A percentile compares a stretch with the other conserved stretches of the same genome.
Evolutionary conservation across 2,113 vertebrate species (phyloP).

Genomic region (Pyrgilauda ruficollis): DNA sequence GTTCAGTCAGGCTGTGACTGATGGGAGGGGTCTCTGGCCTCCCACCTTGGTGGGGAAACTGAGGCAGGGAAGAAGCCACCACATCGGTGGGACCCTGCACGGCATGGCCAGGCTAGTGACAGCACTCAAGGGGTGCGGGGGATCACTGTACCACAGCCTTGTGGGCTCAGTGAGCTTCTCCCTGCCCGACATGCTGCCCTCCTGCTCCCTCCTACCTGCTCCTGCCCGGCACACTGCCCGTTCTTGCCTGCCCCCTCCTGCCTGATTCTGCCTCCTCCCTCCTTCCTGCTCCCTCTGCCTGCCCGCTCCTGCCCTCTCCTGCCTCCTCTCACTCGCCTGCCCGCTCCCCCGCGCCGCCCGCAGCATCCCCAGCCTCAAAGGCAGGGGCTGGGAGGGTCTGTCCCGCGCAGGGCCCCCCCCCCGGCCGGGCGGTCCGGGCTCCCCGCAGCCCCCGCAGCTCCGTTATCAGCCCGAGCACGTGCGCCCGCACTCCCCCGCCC

Average conservation of each 20-base stretch:
- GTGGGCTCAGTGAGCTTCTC: neutral
- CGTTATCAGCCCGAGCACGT: conserved; percentile 38
- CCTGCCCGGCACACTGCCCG: neutral
- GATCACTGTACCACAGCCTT: neutral
- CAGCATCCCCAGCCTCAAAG: neutral
- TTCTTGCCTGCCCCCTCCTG: neutral
- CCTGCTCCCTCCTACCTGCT: neutral
- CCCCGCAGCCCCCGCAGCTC: neutral
- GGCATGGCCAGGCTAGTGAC: neutral
- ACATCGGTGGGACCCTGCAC: accelerated
- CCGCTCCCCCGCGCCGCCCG: neutral
- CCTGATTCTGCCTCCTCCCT: neutral
- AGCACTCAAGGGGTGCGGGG: neutral
- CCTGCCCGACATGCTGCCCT: neutral
- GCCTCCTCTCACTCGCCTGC: neutral
- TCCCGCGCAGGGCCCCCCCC: neutral
- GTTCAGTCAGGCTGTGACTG: neutral
- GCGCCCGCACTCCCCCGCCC: neutral
- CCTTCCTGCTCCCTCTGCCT: neutral
- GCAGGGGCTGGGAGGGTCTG: neutral
- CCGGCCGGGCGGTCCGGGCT: neutral
- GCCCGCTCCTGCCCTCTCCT: neutral
- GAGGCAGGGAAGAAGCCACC: neutral
- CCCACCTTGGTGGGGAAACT: neutral
- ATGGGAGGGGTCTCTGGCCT: accelerated